These are phyloP conservation scores for Nixonia krombeini DNA, from an alignment of 1,140 invertebrate species.

Conservation along the genomic window DNA sequence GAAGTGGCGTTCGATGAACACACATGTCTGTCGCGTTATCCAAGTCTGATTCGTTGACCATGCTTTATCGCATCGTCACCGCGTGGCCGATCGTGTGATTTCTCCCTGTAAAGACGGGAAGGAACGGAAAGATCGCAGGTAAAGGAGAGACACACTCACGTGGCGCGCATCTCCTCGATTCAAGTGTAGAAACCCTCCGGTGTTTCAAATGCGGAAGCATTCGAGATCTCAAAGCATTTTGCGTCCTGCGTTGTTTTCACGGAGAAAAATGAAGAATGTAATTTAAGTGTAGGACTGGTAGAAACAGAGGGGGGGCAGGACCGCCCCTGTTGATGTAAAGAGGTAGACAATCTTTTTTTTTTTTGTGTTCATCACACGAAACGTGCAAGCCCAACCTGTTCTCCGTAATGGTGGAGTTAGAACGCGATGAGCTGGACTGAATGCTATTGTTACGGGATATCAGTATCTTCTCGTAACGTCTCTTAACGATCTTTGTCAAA, in stretches of 20 bases:
- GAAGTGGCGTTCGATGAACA: constrained; percentile 54
- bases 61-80: constrained; percentile 63
- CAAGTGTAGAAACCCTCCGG: constrained; percentile 57
- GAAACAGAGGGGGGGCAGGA: constrained; percentile 39
- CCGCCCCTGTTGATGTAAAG: constrained; percentile 34
- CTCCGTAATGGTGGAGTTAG: constrained; percentile 38
- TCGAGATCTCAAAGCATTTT: constrained; percentile 14
- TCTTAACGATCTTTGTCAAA: no score
- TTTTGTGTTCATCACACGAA: constrained; percentile 47
- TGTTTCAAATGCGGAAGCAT: constrained; percentile 56
- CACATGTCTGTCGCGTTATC: constrained; percentile 55
- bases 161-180: constrained; percentile 53
- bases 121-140: constrained; percentile 14
- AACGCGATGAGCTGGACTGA: constrained; percentile 27
- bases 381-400: constrained; percentile 30
- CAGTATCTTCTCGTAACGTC: no score
- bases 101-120: constrained; percentile 9
- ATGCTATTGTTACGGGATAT: no score
- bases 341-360: constrained; percentile 29
- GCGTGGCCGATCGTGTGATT: constrained; percentile 57
- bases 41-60: constrained; percentile 62
- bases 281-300: constrained; percentile 14
- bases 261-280: constrained; percentile 17
- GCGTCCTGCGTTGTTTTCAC: constrained; percentile 30
- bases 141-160: constrained; percentile 33